Base-by-base conservation (phyloP, 37 sponge, comb jelly and placozoan species). In the Haliclona indistincta region DNA sequence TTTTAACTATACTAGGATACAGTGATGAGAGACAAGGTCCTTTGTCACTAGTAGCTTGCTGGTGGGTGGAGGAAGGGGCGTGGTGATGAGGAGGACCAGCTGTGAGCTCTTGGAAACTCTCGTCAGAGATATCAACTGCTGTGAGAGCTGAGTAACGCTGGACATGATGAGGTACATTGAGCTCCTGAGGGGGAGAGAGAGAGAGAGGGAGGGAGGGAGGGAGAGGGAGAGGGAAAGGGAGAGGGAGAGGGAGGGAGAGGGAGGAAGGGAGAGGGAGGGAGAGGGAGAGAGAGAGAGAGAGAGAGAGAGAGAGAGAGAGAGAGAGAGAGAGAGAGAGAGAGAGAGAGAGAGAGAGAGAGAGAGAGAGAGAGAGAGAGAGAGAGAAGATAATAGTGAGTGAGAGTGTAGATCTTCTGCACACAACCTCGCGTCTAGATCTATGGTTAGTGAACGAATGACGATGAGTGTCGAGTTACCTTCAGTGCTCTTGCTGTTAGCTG, bases 351-450 rank as follows among this genome's bases (percentile, higher is more conserved):
- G 67, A 65, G 78, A 77, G 78, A 65, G 67, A 77, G 67, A 65
- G 78, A 77, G 78, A 65, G 64, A 62, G 76, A 73, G 76, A 75
- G 76, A 61, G 76, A 75, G 76, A 75, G 76, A 62, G 76, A 75
- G 49, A 61, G 76, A 38, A 38, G 38, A 26, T 22, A 64, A 64
- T 40, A 34, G 38, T 40, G 22, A 22, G 8, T 34, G 38, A 64
- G 38, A 38, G 5, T 28, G 49, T 68, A 25, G 23, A 51, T 8
- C 7, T 10, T 60, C 26, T 7, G 8, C 62, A 8, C 20, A 10
- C 7, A 28, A 60, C 62, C 23, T 25, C 26, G 26, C 26, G 26
- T n/a, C 23, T 30, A 8, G 62, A n/a, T 49, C 15, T 49, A 52
- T 11, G 10, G 11, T 5, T 7, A 44, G 51, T n/a, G n/a, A n/a